Base-by-base conservation (phyloP, 2,888 invertebrate genomes). In the Taenaris catops region DNA sequence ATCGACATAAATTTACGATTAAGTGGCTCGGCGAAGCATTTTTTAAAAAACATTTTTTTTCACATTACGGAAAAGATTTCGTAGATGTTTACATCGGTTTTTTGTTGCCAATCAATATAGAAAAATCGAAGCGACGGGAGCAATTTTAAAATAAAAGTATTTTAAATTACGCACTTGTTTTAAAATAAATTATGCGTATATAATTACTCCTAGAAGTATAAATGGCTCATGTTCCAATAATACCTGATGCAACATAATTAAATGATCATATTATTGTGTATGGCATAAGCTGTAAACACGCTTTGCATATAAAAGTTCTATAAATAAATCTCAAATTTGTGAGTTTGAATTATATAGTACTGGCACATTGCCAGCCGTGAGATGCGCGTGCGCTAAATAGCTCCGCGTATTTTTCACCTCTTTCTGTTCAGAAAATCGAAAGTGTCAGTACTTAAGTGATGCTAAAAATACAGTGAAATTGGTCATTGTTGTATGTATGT, bases 231-330 rank as follows among this genome's bases (percentile, higher is more conserved):
- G 14, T 19, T 3, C 10, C 25, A 17, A 36, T 26, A 11, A 20
- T 12, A 34, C 31, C 32, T 9, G 17, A 34, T 41, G 32, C 19
- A 11, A 19, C 19, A 16, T 25, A 37, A 34, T 41, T 34, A 32
- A 23, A 31, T 36, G 32, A 41, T 33, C 25, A 23, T 41, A 21
- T 27, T n/a, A n/a, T 16, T 58, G 58, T 60, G 59, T 52, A 53
- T 51, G 48, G 44, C 51, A 55, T 58, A 54, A 49, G 58, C 53
- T 58, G 67, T 79, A 84, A 80, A 80, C 75, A 73, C 67, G 64
- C 73, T 79, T 74, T 73, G 55, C 55, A 58, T 53, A 74, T 74
- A 79, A 79, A 73, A 66, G 52, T 63, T 78, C 84, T 84, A 84
- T 76, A 73, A 83, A 86, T 84, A 84, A 54, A 51, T 51, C 53